A percentile compares a stretch with the other conserved stretches of the same genome.
These are phyloP conservation scores for Erebia palarica DNA, from an alignment of 2,888 invertebrate species.

Conservation along the genomic window DNA sequence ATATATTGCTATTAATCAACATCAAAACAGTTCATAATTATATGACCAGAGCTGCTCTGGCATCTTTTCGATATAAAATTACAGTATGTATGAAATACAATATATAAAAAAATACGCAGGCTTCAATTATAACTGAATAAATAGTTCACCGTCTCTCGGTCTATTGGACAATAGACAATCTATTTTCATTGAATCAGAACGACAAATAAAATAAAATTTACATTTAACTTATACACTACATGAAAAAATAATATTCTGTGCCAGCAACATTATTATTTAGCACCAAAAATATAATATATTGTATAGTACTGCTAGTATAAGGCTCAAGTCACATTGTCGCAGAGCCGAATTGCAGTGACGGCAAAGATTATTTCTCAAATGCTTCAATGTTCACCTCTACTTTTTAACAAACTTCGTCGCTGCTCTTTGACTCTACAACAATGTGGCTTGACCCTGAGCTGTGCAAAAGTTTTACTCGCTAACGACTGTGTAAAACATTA, in stretches of 20 bases:
- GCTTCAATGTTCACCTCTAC: no score
- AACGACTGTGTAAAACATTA: neutral
- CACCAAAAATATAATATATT: slow-evolving; percentile 66
- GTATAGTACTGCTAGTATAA: slow-evolving; percentile 35
- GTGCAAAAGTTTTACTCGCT: neutral
- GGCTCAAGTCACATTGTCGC: neutral
- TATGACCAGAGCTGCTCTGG: no score
- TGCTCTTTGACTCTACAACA: neutral
- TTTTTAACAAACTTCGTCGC: neutral
- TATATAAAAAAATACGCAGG: neutral
- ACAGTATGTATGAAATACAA: neutral
- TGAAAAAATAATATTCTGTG: slow-evolving; percentile 64
- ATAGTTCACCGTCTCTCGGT: neutral
- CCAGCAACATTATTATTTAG: slow-evolving; percentile 60
- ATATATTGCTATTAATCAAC: no score
- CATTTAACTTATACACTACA: slow-evolving; percentile 51
- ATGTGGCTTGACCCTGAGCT: neutral
- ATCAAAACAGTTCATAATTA: no score
- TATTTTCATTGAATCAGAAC: slow-evolving; percentile 41
- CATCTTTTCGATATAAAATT: no score
- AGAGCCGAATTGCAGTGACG: neutral
- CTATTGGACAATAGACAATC: neutral
- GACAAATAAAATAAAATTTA: slow-evolving; percentile 50
- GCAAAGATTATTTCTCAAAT: no score
- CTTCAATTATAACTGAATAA: neutral